phyloP scores from a whole-genome alignment of 2,113 vertebrate species.

The Esox niger region DNA sequence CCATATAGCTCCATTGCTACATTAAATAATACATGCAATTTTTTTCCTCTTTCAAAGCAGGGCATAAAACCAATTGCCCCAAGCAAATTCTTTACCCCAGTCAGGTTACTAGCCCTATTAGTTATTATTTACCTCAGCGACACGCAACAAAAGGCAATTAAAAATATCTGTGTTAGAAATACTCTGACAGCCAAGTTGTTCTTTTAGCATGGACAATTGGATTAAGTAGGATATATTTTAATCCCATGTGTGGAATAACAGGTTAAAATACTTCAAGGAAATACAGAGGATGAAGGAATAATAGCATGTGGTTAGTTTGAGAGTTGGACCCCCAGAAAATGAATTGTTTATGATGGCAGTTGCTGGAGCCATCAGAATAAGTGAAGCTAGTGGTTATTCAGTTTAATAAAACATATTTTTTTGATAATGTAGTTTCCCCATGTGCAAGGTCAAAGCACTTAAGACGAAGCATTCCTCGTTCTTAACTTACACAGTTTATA shows the following conservation, averaged over 20 bases:
- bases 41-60: conserved; percentile 22
- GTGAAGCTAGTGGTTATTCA: conserved; percentile 23
- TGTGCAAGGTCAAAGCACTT: conserved; percentile 13
- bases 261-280: conserved; percentile 46
- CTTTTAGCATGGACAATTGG: conserved; percentile 48
- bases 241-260: conserved; percentile 51
- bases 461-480: neutral
- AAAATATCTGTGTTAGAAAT: conserved; percentile 37
- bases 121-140: conserved; percentile 55
- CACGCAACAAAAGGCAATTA: conserved; percentile 32
- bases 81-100: too few species aligned
- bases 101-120: too few species aligned
- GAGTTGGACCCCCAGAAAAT: conserved; percentile 28
- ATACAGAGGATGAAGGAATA: conserved; percentile 35
- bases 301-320: neutral
- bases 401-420: conserved; percentile 22
- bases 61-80: conserved; percentile 22
- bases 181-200: conserved; percentile 34
- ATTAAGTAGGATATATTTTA: conserved; percentile 56
- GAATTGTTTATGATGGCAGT: conserved; percentile 9
- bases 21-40: neutral
- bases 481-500: neutral
- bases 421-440: conserved; percentile 29
- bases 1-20: neutral
- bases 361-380: conserved; percentile 1